Percentiles rank a stretch among this genome's conserved stretches.
phyloP scores from a whole-genome alignment of 1,140 invertebrate genomes.

The Aphis craccivora region DNA sequence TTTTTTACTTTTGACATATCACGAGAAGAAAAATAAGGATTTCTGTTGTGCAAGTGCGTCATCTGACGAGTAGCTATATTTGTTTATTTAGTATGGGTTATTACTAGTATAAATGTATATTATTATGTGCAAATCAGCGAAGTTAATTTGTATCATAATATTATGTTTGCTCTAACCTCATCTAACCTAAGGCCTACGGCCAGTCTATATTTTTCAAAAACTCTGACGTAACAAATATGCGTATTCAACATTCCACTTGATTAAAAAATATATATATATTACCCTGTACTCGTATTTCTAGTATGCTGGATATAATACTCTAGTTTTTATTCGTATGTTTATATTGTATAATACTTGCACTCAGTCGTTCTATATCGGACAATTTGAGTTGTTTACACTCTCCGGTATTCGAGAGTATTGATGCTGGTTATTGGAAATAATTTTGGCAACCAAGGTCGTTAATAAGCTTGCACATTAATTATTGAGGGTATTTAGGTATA shows the following conservation, averaged over 20 bases:
- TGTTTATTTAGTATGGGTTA: background rate
- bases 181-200: background rate
- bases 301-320: background rate
- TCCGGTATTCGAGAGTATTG: background rate
- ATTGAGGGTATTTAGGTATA: background rate
- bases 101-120: background rate
- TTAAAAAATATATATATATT: conserved; percentile 3
- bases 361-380: background rate
- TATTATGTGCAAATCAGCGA: background rate
- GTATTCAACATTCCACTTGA: background rate
- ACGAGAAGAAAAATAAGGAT: background rate
- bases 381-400: background rate
- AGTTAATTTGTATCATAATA: background rate
- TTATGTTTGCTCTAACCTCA: background rate
- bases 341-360: background rate
- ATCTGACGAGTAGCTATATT: background rate
- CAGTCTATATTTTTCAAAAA: background rate
- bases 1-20: background rate
- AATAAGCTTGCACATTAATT: background rate
- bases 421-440: background rate
- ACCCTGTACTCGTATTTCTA: background rate
- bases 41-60: background rate
- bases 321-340: background rate
- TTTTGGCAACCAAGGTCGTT: background rate
- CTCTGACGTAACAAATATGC: background rate